Base-by-base conservation (phyloP, 2,888 invertebrate genomes). In the Mamestra brassicae region DNA sequence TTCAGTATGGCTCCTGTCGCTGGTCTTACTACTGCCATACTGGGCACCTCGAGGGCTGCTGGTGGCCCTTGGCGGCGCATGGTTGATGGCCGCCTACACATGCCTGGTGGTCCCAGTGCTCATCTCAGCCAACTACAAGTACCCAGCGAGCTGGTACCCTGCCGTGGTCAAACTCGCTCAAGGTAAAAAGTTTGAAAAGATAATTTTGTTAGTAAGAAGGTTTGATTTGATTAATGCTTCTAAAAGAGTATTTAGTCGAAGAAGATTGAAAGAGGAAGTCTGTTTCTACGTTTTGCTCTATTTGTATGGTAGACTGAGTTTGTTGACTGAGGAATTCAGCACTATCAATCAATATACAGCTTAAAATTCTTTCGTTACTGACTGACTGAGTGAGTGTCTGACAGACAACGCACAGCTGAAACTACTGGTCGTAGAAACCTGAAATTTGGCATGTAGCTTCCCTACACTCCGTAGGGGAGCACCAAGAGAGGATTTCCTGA, bases 101-200 rank as follows among this genome's bases (percentile, higher is more conserved):
- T 97, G 97, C 87, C 93, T 98, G 34, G 97, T 98, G 62, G 93
- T 98, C 26, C 98, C 98, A 0, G 96, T 98, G 57, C 96, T 98
- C 69, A 97, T 98, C 74, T 97, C 97, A 1, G 97, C 97, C 72
- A 97, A 98, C 94, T 97, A 97, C 93, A 97, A 97, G 89, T 98
- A 97, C 88, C 97, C 97, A 2, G 97, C 97, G 52, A 94, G 97
- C 74, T 97, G 97, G 96, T 95, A 97, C 85, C 97, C 97, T 65
- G 96, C 97, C 52, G 95, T 97, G 55, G 95, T 95, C 58, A 94
- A 94, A 78, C 93, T 97, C 77, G 94, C 95, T 64, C 97, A 97
- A 96, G 97, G 97, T 97, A 94, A 92, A 92, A 38, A 57, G 15
- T 36, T 64, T 63, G n/a, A 26, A 38, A 47, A 5, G 3, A n/a